Evolutionary conservation across 2,797 vertebrate species (phyloP), one percentile per base, ranked within the genome.

Genomic region (Spinus pinus): DNA sequence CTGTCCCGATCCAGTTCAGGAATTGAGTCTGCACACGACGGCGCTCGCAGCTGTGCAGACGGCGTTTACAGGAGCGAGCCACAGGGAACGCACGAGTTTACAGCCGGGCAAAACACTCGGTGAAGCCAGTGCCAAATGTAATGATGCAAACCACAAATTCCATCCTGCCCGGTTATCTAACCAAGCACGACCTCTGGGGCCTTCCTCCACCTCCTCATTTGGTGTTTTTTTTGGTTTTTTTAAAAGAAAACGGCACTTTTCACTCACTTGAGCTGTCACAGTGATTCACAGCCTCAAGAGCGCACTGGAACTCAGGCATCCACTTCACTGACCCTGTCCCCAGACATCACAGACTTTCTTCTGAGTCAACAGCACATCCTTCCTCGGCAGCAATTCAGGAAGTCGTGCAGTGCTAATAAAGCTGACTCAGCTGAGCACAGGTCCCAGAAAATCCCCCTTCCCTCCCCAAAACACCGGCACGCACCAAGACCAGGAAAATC

Each of bases 361-460:
- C 73, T 57, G 88, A 93, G 73, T 85, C 78, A 92, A 79, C 51
- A 70, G 88, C 88, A 88, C 94, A 65, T 86, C 86, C 70, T 91
- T 88, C 93, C 90, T 94, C 15, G 0, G 12, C 58, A 67, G 70
- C 83, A 84, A 53, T 79, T 87, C 94, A 77, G 88, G 86, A 88
- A 92, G 81, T 60, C 20, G 1, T 69, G 90, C 49, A 33, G 72
- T 21, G n/a, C 41, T 53, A 56, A 65, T 17, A 16, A 25, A 69
- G 62, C 70, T 92, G 86, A 75, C 50, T 70, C 88, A 93, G 82
- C 62, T 5, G 22, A 79, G 82, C 1, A 7, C 41, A 50, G 71
- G 35, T 60, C 41, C 58, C 56, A 37, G 6, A 50, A 49, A 69
- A 49, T 54, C 56, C 61, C 41, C 9, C 14, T 28, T 30, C n/a